Evolutionary conservation across 1,140 invertebrate species (phyloP).

Genomic region (Diuraphis noxia): DNA sequence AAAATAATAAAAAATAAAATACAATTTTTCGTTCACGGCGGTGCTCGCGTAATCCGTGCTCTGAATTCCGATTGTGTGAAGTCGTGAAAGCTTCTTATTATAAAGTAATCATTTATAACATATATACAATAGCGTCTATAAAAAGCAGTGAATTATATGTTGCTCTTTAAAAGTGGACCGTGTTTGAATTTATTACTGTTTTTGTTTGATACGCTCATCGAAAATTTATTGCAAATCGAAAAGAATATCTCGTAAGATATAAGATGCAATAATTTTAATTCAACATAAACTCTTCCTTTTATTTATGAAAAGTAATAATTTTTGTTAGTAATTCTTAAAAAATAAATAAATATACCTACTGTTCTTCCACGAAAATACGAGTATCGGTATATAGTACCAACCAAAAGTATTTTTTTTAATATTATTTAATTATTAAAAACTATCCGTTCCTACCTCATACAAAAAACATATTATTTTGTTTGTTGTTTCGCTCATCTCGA

Average conservation of each 20-base stretch:
- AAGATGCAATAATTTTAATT: neutral
- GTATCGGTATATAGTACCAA: neutral
- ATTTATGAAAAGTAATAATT: neutral
- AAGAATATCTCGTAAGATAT: neutral
- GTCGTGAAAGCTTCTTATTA: neutral
- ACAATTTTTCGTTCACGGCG: neutral
- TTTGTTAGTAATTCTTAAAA: neutral
- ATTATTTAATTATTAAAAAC: neutral
- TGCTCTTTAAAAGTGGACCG: neutral
- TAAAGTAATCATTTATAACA: conserved; percentile 8
- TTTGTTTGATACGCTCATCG: neutral
- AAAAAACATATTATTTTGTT: neutral
- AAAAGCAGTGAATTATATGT: neutral
- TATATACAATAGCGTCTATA: neutral
- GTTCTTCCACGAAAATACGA: neutral
- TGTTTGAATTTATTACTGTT: neutral
- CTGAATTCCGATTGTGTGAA: neutral
- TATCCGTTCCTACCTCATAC: neutral
- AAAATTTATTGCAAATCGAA: neutral
- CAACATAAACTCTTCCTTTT: neutral
- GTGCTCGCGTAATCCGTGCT: neutral
- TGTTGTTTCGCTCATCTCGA: neutral
- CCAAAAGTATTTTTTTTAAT: no score
- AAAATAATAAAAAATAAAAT: neutral
- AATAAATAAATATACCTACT: neutral